Base-by-base conservation (phyloP, 2,113 vertebrate genomes). In the Catharus minimus region DNA sequence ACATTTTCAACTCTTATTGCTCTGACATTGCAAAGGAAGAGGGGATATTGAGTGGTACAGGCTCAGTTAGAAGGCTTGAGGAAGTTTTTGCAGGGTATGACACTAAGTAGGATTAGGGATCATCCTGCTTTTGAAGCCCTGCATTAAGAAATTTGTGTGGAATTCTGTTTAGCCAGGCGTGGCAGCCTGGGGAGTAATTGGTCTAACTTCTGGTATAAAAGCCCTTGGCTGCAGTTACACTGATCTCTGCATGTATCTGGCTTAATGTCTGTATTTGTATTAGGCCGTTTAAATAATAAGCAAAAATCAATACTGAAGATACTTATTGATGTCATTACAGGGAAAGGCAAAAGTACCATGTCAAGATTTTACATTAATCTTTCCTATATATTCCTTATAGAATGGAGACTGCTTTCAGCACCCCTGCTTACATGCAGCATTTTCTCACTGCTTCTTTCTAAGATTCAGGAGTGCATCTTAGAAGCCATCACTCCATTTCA, bases 241-340 rank as follows among this genome's bases (percentile, higher is more conserved):
- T 72, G 52, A 67, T 71, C 53, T 90, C 47, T 95, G 61, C 57
- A 44, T 94, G 88, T 90, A 27, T 92, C n/a, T 78, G 44, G 10
- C 26, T 92, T 88, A 71, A 78, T 72, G 56, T 67, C 76, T 90
- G 27, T 83, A 33, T 90, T 88, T 78, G 20, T 72, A 78, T 60
- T 44, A 86, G 86, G 15, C 32, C 44, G 72, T 84, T 94, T 90
- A 75, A 94, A 88, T 93, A 95, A 92, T 50, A 81, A 78, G 30
- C 30, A 92, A 93, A 85, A 95, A 82, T 91, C 87, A 87, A 76
- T 94, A 66, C 36, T 69, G 49, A 82, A 91, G 55, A 82, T 91
- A 50, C 50, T 89, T 85, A 82, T 76, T 84, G 62, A 84, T 91
- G 43, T 79, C 41, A 69, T 79, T 93, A 68, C 7, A 87, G 11